phyloP scores from a whole-genome alignment of 2,113 vertebrate species.

The Climacteris rufus region DNA sequence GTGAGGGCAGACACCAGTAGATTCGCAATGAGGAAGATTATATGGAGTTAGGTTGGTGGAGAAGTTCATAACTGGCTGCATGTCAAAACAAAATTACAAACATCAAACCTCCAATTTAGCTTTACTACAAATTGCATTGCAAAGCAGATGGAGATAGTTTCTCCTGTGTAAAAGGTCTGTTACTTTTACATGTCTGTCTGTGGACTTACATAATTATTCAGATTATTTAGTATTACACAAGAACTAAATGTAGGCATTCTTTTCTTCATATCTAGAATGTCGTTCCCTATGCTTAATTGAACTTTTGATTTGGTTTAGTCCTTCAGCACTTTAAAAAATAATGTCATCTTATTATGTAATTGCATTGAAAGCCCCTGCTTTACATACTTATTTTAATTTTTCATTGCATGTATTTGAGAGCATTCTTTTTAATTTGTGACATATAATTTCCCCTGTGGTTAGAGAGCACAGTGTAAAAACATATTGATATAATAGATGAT shows the following conservation, averaged over 20 bases:
- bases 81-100: background rate
- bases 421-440: background rate
- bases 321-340: background rate
- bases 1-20: background rate
- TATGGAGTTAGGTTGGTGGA: background rate
- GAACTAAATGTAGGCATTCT: background rate
- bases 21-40: background rate
- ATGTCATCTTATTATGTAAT: background rate
- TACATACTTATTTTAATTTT: background rate
- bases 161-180: background rate
- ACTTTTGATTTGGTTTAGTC: background rate
- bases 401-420: background rate
- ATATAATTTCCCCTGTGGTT: background rate
- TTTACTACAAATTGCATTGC: background rate
- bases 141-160: background rate
- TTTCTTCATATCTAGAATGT: background rate
- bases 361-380: background rate
- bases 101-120: background rate
- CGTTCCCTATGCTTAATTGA: background rate
- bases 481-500: background rate
- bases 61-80: background rate
- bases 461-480: background rate
- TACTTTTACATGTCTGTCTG: background rate
- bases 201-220: background rate
- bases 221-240: background rate